These are phyloP conservation scores for Corella eumyota DNA, from an alignment of 23 tunicate species.

Conservation along the genomic window DNA sequence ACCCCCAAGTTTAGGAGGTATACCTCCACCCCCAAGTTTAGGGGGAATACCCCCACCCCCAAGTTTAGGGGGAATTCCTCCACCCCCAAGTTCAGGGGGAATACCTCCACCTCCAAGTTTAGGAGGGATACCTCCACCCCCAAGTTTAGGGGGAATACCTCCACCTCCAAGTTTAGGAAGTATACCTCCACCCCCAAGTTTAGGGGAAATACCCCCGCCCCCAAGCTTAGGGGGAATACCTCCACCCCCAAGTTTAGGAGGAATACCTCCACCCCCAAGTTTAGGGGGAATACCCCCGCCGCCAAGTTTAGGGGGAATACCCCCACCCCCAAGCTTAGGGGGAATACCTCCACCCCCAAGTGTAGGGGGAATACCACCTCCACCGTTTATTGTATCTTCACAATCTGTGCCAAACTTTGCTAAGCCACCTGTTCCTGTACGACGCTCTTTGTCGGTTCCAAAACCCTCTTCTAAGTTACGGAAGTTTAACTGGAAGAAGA, in stretches of 20 bases:
- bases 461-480: slow-evolving; percentile 78
- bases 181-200: slow-evolving; percentile 32
- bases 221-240: slow-evolving; percentile 6
- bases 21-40: slow-evolving; percentile 29
- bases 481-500: slow-evolving; percentile 93
- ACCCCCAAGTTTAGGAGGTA: slow-evolving; percentile 19
- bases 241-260: slow-evolving; percentile 41
- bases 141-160: slow-evolving; percentile 32
- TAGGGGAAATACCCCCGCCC: slow-evolving; percentile 26
- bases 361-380: slow-evolving; percentile 23
- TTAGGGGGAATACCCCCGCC: slow-evolving; percentile 64
- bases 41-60: no score
- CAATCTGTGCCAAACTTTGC: background rate
- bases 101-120: slow-evolving; percentile 36
- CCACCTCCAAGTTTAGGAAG: slow-evolving; percentile 66
- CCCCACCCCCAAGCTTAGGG: slow-evolving; percentile 28
- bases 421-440: slow-evolving; percentile 18
- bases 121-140: slow-evolving; percentile 36
- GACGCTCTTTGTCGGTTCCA: slow-evolving; percentile 57
- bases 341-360: slow-evolving; percentile 36
- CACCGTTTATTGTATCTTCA: slow-evolving; percentile 2
- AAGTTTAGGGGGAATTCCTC: slow-evolving; percentile 11
- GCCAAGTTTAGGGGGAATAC: slow-evolving; percentile 35
- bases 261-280: slow-evolving; percentile 39
- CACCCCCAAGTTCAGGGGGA: slow-evolving; percentile 18